A percentile compares a stretch with the other conserved stretches of the same genome.
Evolutionary conservation across 2,888 invertebrate species (phyloP).

Genomic region (Dendrolimus pini): DNA sequence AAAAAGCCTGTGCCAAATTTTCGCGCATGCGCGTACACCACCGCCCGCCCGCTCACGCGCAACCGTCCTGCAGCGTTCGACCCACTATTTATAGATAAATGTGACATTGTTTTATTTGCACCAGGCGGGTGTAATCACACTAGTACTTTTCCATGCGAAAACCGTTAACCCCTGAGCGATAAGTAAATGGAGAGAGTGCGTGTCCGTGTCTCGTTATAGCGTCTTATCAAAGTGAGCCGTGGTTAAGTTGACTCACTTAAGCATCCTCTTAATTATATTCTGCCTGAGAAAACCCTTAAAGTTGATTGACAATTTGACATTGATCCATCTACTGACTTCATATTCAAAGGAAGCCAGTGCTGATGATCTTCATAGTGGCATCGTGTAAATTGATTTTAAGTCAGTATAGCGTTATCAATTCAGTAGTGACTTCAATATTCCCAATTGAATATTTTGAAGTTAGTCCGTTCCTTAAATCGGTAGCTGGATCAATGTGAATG

Average conservation of each 20-base stretch:
- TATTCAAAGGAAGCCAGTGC: too few species aligned
- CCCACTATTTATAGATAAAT: slow-evolving; percentile 58
- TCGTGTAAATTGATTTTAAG: too few species aligned
- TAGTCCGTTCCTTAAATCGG: too few species aligned
- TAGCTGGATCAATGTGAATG: too few species aligned
- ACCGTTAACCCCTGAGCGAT: slow-evolving; percentile 58
- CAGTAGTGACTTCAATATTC: too few species aligned
- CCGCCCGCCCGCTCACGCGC: slow-evolving; percentile 30
- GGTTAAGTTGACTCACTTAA: slow-evolving; percentile 1
- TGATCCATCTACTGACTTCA: too few species aligned
- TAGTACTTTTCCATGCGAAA: slow-evolving; percentile 69
- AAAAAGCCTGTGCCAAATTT: slow-evolving; percentile 56
- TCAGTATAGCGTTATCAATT: too few species aligned
- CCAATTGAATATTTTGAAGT: too few species aligned
- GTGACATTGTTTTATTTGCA: slow-evolving; percentile 62
- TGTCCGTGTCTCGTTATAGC: slow-evolving; percentile 14
- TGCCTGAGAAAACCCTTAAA: too few species aligned
- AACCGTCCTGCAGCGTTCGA: slow-evolving; percentile 35
- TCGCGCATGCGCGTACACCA: slow-evolving; percentile 25
- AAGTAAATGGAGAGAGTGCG: slow-evolving; percentile 35
- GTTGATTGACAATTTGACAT: too few species aligned
- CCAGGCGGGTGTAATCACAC: slow-evolving; percentile 34
- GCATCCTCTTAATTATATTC: too few species aligned
- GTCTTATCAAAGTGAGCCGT: slow-evolving; percentile 11
- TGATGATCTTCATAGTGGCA: too few species aligned